Evolutionary conservation across 1,140 invertebrate genomes (phyloP), one percentile per base, ranked within the genome.

Genomic region (Scaptodrosophila lebanonensis): DNA sequence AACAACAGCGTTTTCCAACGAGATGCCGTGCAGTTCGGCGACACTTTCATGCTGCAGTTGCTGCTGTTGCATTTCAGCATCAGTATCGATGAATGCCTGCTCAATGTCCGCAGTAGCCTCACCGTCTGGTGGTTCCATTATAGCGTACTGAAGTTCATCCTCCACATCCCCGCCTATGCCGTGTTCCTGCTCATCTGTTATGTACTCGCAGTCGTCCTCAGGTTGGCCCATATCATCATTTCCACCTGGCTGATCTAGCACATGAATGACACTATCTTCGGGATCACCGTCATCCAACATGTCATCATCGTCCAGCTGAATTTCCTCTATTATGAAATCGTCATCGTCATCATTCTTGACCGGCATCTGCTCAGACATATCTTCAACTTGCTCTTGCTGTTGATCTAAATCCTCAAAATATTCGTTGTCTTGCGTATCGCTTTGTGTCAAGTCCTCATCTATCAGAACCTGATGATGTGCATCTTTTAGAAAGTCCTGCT

Each of bases 271-370:
- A 18, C n/a, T 29, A 4, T 30, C 18, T 12, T 67, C 70, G 1
- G 32, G 49, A 1, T 69, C 76, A 8, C 61, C 76, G 22, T 85
- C 83, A 12, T 85, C 83, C 4, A 85, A 65, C 52, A 84, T 56
- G 4, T 86, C 85, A 5, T 83, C 85, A 0, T 73, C 85, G 30
- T 87, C 85, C 17, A 83, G 58, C 38, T 86, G 85, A 2, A 86
- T 86, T 18, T 84, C 84, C 32, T 86, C 84, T 9, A 85, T 85
- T 29, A 85, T 85, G 11, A 85, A 84, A 16, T 66, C 73, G 1
- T 83, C 84, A 9, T 84, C 79, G 0, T 83, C 71, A 5, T 86
- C 51, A 0, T 39, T 30, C 16, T 67, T 66, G 2, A 67, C 25
- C 1, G 39, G 53, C 5, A 40, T 49, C 1, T 45, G 61, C 29